Conservation (phyloP, 2,797 vertebrate species). For the Hipposideros larvatus region DNA sequence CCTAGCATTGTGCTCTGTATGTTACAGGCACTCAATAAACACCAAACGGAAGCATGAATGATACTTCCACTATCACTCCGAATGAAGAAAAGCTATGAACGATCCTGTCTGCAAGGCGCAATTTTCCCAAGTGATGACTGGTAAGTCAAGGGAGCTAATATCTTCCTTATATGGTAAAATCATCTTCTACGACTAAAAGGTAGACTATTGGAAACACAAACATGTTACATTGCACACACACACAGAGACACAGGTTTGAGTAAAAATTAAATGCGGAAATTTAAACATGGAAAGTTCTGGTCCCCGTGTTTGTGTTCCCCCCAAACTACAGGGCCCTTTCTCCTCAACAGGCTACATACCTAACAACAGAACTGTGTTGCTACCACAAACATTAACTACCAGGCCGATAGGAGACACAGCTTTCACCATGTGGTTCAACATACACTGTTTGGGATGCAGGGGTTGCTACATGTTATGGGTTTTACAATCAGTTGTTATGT, state of each 20-base stretch:
- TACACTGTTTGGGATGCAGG: not conserved
- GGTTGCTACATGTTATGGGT: not conserved
- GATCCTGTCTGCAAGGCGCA: not conserved
- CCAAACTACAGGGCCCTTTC: not conserved
- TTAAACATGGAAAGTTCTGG: not conserved
- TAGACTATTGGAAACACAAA: not conserved
- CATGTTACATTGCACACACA: not conserved
- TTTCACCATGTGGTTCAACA: not conserved
- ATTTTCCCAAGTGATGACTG: not conserved
- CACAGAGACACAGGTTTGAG: not conserved
- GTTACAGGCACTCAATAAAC: not conserved
- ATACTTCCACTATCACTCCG: not conserved
- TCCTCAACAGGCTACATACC: not conserved
- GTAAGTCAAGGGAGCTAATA: not conserved
- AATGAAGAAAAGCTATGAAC: not conserved
- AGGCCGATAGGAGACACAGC: not conserved
- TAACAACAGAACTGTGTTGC: not conserved
- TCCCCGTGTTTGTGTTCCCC: not conserved
- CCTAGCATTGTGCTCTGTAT: not conserved
- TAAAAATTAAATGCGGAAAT: slow-evolving; percentile 8
- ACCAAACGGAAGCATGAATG: not conserved
- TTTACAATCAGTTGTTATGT: slow-evolving; percentile 58
- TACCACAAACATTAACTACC: not conserved
- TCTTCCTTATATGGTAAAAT: not conserved
- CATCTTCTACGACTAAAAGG: not conserved